These are phyloP conservation scores for Operophtera brumata DNA, from an alignment of 2,888 invertebrate genomes.

Conservation along the genomic window DNA sequence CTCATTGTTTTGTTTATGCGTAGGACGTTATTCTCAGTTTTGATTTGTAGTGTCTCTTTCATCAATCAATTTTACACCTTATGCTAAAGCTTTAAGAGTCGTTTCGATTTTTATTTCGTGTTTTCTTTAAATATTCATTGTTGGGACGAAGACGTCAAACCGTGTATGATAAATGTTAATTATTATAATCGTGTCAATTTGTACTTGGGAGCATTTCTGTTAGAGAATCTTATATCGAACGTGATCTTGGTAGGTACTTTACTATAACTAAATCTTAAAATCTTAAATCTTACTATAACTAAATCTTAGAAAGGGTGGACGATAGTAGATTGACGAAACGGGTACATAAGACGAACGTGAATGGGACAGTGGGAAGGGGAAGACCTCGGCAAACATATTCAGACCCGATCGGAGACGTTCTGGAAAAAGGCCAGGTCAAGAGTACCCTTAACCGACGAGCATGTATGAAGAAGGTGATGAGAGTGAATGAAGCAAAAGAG, in stretches of 20 bases:
- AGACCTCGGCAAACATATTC: too few relatives aligned
- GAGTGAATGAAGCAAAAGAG: too few relatives aligned
- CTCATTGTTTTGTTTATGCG: constrained; percentile 62
- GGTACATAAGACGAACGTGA: too few relatives aligned
- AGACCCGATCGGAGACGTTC: too few relatives aligned
- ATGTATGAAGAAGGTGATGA: too few relatives aligned
- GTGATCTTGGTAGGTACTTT: constrained; percentile 11
- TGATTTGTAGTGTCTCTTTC: constrained; percentile 49
- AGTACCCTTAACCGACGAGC: too few relatives aligned
- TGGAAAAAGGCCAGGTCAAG: too few relatives aligned
- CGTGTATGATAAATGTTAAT: constrained; percentile 36
- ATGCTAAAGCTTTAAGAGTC: constrained; percentile 36
- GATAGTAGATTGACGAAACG: too few relatives aligned
- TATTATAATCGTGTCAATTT: constrained; percentile 35
- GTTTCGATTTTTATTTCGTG: constrained; percentile 29
- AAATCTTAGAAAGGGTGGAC: too few relatives aligned
- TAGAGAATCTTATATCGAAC: constrained; percentile 19
- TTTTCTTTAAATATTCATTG: constrained; percentile 31
- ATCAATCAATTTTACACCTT: constrained; percentile 47
- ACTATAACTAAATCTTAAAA: not conserved
- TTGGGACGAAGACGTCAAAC: constrained; percentile 33
- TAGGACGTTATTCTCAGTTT: constrained; percentile 56
- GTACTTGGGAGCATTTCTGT: constrained; percentile 25
- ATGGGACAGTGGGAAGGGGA: too few relatives aligned
- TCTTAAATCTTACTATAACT: too few relatives aligned